These are phyloP conservation scores for Eristalis pertinax DNA, from an alignment of 2,888 invertebrate species.

Conservation along the genomic window DNA sequence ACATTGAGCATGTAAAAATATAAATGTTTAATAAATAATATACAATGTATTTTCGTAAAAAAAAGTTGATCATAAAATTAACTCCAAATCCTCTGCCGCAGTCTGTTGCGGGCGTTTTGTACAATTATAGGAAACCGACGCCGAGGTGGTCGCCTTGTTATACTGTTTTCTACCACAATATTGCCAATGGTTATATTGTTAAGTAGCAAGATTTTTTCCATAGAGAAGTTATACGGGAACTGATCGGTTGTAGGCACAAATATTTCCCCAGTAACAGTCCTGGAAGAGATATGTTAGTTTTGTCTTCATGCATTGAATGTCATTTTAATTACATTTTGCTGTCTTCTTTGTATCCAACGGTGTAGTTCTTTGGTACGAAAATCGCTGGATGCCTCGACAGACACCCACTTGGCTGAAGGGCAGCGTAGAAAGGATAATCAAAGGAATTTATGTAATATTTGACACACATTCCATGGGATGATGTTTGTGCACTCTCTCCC, in stretches of 20 bases:
- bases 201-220: constrained; percentile 13
- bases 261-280: constrained; percentile 77
- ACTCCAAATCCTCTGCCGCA: background rate
- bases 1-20: too few relatives aligned
- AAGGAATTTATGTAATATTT: constrained; percentile 79
- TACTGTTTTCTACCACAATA: background rate
- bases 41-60: background rate
- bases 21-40: background rate
- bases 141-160: background rate
- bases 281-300: constrained; percentile 62
- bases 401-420: constrained; percentile 75
- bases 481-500: constrained; percentile 74
- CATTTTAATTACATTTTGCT: constrained; percentile 73
- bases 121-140: constrained; percentile 27
- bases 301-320: background rate
- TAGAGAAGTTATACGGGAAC: constrained; percentile 79
- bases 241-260: constrained; percentile 78
- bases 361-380: constrained; percentile 77
- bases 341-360: constrained; percentile 79
- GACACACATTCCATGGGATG: constrained; percentile 78
- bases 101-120: background rate
- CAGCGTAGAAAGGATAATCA: constrained; percentile 79
- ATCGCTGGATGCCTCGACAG: constrained; percentile 73
- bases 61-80: background rate
- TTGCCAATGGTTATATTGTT: constrained; percentile 8